Base-by-base conservation (phyloP, 2,888 invertebrate species). In the Eupeodes luniger region DNA sequence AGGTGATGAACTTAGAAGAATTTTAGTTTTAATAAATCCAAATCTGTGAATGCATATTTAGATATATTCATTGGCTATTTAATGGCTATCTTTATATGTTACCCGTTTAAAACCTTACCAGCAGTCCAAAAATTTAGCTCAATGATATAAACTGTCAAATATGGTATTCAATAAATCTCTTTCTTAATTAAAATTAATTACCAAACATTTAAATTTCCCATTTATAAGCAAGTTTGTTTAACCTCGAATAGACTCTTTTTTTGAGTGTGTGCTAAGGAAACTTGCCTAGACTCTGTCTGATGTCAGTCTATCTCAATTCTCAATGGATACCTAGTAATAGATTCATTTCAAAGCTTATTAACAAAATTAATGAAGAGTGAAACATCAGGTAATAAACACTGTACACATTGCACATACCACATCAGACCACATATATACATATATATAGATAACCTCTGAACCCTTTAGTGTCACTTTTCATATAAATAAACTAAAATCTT, bases 281-380 rank as follows among this genome's bases (percentile, higher is more conserved):
- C 12, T 44, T 40, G 40, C 40, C 14, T 49, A 10, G 47, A 14
- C 66, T 66, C 47, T 66, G 19, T 69, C 51, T 14, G n/a, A 27
- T 40, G 40, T 61, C 14, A 14, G 61, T 36, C 34, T 12, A 36
- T 61, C 2, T 27, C 34, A 5, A 57, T 57, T 27, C 27, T 27
- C 27, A 27, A 27, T 57, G 7, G 40, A 40, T 40, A 12, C 0
- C 5, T 19, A 47, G 19, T 47, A 59, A 72, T 59, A 72, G 72
- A 72, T 72, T 59, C 72, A 72, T 72, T 59, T 59, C 7, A 14
- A 72, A 40, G 34, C 47, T 1, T 27, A 72, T 55, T 55, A 72
- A 10, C 6, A 19, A 59, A 72, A 72, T 72, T 72, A 72, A 72
- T 72, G 59, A 72, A 72, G 59, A 72, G 27, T 72, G 72, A 72